Evolutionary conservation across 2,888 invertebrate genomes (phyloP).

Genomic region (Nemurella pictetii): DNA sequence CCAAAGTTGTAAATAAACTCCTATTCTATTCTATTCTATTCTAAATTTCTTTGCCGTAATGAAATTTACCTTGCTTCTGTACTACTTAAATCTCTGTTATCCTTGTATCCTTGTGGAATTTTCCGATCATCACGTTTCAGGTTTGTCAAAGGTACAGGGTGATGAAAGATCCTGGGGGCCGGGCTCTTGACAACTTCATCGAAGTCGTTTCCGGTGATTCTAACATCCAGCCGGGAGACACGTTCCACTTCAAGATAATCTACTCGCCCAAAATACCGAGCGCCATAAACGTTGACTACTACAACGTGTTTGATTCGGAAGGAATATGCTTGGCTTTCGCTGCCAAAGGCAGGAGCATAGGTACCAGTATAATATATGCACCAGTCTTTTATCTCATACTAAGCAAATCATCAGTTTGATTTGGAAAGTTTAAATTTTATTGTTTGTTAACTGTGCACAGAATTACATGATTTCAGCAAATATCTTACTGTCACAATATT

Average conservation of each 20-base stretch:
- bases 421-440: too few relatives aligned
- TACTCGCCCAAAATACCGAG: background rate
- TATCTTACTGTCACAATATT: too few relatives aligned
- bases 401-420: too few relatives aligned
- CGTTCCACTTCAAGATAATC: background rate
- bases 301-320: background rate
- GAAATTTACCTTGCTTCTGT: too few relatives aligned
- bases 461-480: too few relatives aligned
- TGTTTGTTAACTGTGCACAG: too few relatives aligned
- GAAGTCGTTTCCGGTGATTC: background rate
- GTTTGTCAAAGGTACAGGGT: background rate
- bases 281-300: background rate
- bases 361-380: too few relatives aligned
- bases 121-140: background rate
- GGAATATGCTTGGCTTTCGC: background rate
- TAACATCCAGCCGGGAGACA: background rate
- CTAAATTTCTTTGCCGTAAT: too few relatives aligned
- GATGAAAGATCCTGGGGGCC: background rate
- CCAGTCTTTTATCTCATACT: too few relatives aligned
- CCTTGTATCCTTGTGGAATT: background rate
- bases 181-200: background rate
- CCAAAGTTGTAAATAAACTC: too few relatives aligned
- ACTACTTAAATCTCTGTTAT: too few relatives aligned
- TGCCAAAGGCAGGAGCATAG: background rate
- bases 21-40: too few relatives aligned